These are phyloP conservation scores for Chrysolina americana DNA, from an alignment of 2,888 invertebrate species.

Conservation along the genomic window DNA sequence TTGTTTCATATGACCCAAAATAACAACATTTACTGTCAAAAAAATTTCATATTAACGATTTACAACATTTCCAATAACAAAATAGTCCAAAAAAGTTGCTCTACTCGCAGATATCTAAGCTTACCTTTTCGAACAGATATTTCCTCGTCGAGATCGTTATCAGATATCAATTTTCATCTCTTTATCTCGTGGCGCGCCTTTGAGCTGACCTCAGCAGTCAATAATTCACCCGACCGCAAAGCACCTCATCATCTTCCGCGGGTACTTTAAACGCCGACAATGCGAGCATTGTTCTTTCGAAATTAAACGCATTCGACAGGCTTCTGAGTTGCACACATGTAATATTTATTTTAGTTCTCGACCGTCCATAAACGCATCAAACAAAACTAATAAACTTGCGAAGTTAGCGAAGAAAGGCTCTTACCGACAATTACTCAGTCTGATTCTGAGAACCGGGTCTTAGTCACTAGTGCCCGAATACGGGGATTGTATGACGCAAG, in stretches of 20 bases:
- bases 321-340: slow-evolving; percentile 48
- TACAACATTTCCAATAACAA: too few species aligned
- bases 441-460: neutral
- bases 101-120: too few species aligned
- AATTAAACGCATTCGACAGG: slow-evolving; percentile 52
- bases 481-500: too few species aligned
- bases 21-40: too few species aligned
- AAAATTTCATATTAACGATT: too few species aligned
- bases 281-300: slow-evolving; percentile 46
- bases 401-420: slow-evolving; percentile 32
- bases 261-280: slow-evolving; percentile 46
- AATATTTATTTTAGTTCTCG: slow-evolving; percentile 38
- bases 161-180: neutral
- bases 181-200: neutral
- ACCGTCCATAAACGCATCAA: slow-evolving; percentile 40
- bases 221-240: slow-evolving; percentile 42
- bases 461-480: neutral
- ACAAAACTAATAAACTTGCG: slow-evolving; percentile 42
- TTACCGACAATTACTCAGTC: slow-evolving; percentile 8
- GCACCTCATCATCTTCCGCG: slow-evolving; percentile 48
- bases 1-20: too few species aligned
- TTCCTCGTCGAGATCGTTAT: too few species aligned
- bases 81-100: too few species aligned
- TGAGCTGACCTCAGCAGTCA: slow-evolving; percentile 32
- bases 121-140: too few species aligned